phyloP scores from a whole-genome alignment of 2,888 invertebrate species.

The Lasioglossum lativentre region DNA sequence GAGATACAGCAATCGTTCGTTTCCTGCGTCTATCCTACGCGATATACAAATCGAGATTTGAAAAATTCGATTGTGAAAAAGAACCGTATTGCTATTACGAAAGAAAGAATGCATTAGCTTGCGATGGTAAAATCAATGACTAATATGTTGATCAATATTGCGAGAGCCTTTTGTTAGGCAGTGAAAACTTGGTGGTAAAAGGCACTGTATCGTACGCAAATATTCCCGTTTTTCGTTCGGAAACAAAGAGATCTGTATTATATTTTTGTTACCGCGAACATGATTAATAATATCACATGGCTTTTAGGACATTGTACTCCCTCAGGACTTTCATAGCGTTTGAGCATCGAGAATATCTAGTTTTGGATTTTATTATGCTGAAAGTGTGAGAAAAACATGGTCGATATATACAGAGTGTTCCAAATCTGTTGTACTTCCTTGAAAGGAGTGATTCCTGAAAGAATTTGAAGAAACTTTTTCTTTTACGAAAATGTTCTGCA shows the following conservation, averaged over 20 bases:
- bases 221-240: constrained; percentile 25
- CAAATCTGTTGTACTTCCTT: too few relatives aligned
- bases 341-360: too few relatives aligned
- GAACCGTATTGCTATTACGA: constrained; percentile 35
- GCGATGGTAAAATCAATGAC: constrained; percentile 49
- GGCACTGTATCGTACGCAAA: constrained; percentile 12
- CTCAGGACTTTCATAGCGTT: too few relatives aligned
- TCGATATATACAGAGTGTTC: too few relatives aligned
- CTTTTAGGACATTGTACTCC: too few relatives aligned
- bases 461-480: too few relatives aligned
- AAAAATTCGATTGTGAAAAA: constrained; percentile 17
- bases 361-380: too few relatives aligned
- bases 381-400: too few relatives aligned
- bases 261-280: neutral
- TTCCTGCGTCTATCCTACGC: neutral
- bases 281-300: too few relatives aligned
- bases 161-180: constrained; percentile 49
- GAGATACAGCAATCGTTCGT: neutral
- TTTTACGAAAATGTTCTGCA: too few relatives aligned
- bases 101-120: constrained; percentile 46
- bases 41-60: constrained; percentile 27
- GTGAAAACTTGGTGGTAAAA: constrained; percentile 46
- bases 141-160: constrained; percentile 51
- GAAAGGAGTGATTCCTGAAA: too few relatives aligned
- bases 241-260: constrained; percentile 40